A percentile compares a stretch with the other conserved stretches of the same genome.
These are phyloP conservation scores for Scartelaos histophorus DNA, from an alignment of 2,113 vertebrate genomes.

Conservation along the genomic window DNA sequence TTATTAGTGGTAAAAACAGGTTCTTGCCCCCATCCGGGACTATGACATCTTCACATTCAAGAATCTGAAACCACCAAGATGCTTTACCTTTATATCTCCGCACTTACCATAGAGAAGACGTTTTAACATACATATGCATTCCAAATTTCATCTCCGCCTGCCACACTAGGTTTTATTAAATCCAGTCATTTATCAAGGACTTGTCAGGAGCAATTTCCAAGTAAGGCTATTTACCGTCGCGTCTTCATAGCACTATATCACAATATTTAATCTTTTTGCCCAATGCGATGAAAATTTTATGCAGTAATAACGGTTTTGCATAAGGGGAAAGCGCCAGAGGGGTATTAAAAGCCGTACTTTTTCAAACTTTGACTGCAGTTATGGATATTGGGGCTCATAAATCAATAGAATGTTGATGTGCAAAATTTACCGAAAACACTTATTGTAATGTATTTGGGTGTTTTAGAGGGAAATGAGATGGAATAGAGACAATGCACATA, in stretches of 20 bases:
- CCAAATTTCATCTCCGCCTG: slow-evolving; percentile 49
- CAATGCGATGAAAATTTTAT: slow-evolving; percentile 21
- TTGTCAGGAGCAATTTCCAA: slow-evolving; percentile 54
- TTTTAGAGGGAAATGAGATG: neutral
- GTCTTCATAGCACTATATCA: slow-evolving; percentile 25
- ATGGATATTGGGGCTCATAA: slow-evolving; percentile 1
- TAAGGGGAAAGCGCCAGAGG: slow-evolving; percentile 16
- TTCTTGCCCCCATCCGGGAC: too few relatives aligned
- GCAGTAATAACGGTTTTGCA: slow-evolving; percentile 43
- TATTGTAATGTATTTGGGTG: neutral
- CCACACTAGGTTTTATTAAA: slow-evolving; percentile 51
- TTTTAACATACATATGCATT: slow-evolving; percentile 63
- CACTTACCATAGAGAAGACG: slow-evolving; percentile 28
- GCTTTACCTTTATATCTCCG: neutral
- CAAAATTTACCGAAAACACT: neutral
- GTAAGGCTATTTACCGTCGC: slow-evolving; percentile 35
- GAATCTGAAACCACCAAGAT: neutral
- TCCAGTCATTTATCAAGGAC: slow-evolving; percentile 49
- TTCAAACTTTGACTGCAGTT: slow-evolving; percentile 8
- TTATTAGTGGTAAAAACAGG: too few relatives aligned
- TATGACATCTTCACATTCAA: too few relatives aligned
- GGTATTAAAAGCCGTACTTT: slow-evolving; percentile 30
- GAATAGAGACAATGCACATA: neutral
- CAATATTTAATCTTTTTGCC: slow-evolving; percentile 33
- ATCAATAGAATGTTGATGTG: neutral